Conservation (phyloP, 2,797 vertebrate species). For the Naso thynnoides region DNA sequence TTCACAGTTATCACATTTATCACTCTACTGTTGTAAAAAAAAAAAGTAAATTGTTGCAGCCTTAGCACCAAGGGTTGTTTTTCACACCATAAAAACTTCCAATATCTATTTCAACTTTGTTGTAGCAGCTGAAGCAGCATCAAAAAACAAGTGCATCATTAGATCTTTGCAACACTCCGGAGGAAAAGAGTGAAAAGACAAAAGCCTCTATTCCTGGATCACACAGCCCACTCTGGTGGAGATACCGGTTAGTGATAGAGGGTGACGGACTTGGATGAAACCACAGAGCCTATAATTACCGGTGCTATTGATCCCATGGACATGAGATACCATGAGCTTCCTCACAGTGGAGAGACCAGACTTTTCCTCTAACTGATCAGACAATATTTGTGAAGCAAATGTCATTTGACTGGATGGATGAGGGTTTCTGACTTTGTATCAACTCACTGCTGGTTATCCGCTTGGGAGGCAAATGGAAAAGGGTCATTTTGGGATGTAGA, state of each 20-base stretch:
- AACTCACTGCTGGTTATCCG: slow-evolving; percentile 15
- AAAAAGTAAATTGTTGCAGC: too few species aligned
- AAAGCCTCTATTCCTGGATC: slow-evolving; percentile 31
- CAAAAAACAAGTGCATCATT: slow-evolving; percentile 35
- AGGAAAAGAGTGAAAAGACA: slow-evolving; percentile 7
- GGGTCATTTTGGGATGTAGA: background rate
- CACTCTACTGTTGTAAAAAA: background rate
- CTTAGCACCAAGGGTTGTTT: slow-evolving; percentile 12
- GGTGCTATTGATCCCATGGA: slow-evolving; percentile 44
- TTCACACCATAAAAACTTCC: slow-evolving; percentile 32
- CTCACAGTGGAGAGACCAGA: slow-evolving; percentile 21
- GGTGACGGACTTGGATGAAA: slow-evolving; percentile 40
- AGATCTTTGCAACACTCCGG: slow-evolving; percentile 20
- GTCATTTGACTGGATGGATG: slow-evolving; percentile 26
- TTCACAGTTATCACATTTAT: slow-evolving; percentile 16
- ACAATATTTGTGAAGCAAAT: slow-evolving; percentile 33
- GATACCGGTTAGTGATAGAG: slow-evolving; percentile 16
- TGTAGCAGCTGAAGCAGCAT: slow-evolving; percentile 16
- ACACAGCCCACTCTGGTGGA: slow-evolving; percentile 24
- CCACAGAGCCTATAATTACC: slow-evolving; percentile 30
- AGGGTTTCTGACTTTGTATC: slow-evolving; percentile 11
- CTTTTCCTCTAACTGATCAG: slow-evolving; percentile 30
- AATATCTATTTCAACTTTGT: slow-evolving; percentile 25
- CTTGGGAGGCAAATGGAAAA: background rate
- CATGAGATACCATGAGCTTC: slow-evolving; percentile 22